Base-by-base conservation (phyloP, 2,888 invertebrate genomes). In the Watsonalla cultraria region DNA sequence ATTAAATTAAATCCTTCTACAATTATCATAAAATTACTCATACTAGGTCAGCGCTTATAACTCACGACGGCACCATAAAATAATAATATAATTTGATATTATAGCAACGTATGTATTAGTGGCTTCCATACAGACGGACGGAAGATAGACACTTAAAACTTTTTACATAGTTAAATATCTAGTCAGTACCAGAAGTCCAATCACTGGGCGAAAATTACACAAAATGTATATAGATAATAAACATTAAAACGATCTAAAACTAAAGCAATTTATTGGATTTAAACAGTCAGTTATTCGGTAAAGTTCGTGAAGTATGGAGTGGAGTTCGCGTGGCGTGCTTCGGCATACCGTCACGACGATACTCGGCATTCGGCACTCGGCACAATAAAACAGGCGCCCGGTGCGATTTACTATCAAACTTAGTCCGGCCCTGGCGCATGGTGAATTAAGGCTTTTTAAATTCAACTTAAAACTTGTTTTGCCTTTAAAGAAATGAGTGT, bases 351-450 rank as follows among this genome's bases (percentile, higher is more conserved):
- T 78, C 77, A 78, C 68, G 56, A 69, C 64, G 61, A 61, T 59
- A 57, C 46, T 64, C 68, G 56, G 60, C 67, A 42, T 42, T 42
- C 42, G 42, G 11, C 53, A 62, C 67, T 68, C 68, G 69, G 68
- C 62, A 65, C 71, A 69, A 79, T 82, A 80, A 80, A 82, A 62
- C 75, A 78, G 63, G 76, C 79, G 71, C 74, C 80, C 67, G 78
- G 78, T 85, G 86, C 82, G 74, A 83, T 84, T 86, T 84, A 86
- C 73, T 80, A 75, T 73, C 76, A 83, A 83, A 84, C 73, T 84
- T 82, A 66, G 70, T 66, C 76, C 59, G 66, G 63, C 58, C 58
- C 60, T 56, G 56, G 61, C 55, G 61, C 57, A 45, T 55, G 60
- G 63, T 54, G 68, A 78, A 74, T 76, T 75, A 79, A 63, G 63